Conservation (phyloP, 2,888 invertebrate genomes). For the Horisme vitalbata region DNA sequence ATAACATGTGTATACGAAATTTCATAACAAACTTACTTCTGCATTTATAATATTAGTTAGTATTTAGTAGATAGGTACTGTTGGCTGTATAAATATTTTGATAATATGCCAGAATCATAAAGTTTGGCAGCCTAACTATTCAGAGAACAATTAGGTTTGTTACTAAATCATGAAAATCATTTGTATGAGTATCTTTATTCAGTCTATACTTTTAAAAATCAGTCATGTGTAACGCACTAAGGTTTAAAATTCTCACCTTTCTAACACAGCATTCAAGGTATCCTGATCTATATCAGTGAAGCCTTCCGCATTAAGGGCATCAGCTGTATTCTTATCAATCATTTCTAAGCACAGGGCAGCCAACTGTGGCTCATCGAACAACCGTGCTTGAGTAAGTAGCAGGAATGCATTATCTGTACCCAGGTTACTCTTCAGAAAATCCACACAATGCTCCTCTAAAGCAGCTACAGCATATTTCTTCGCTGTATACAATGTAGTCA, state of each 20-base stretch:
- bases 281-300: constrained; percentile 92
- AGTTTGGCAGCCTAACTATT: constrained; percentile 19
- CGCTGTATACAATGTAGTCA: constrained; percentile 93
- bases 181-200: constrained; percentile 4
- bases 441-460: constrained; percentile 91
- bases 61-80: constrained; percentile 1
- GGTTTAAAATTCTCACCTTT: constrained; percentile 62
- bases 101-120: constrained; percentile 17
- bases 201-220: constrained; percentile 1
- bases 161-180: constrained; percentile 17
- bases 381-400: constrained; percentile 88
- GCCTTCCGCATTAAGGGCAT: constrained; percentile 90
- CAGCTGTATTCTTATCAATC: constrained; percentile 92
- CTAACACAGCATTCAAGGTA: constrained; percentile 89
- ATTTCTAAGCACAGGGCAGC: constrained; percentile 91
- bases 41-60: too few species aligned
- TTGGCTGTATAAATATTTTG: constrained; percentile 17
- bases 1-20: too few species aligned
- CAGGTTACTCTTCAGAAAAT: constrained; percentile 88
- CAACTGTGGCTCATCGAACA: constrained; percentile 92
- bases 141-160: constrained; percentile 13
- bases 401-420: constrained; percentile 93
- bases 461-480: constrained; percentile 94
- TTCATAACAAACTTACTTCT: too few species aligned
- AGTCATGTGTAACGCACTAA: background rate